Evolutionary conservation across 1,140 invertebrate species (phyloP), one percentile per base, ranked within the genome.

Genomic region (Dinothrombium tinctorium): DNA sequence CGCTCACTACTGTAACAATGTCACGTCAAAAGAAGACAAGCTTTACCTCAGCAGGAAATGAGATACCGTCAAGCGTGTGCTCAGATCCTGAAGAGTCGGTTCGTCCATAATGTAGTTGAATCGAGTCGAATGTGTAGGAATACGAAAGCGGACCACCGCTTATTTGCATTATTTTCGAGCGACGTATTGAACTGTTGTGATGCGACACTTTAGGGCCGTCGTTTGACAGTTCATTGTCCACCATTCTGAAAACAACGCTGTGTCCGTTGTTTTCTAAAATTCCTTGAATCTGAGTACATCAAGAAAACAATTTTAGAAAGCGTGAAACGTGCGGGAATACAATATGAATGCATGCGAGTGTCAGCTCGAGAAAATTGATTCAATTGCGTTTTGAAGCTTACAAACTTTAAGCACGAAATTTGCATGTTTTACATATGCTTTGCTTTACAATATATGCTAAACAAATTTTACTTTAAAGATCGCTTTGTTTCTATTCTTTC

Each of bases 131-230:
- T 57, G 83, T 78, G 63, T 92, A 96, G 47, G 76, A 79, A 62
- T 95, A 96, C 37, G 83, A 84, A 17, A 92, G 65, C 3, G 87
- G 86, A 3, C 87, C 87, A 0, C 81, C 81, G 0, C 78, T 81
- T 41, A 94, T 77, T 59, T 90, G 90, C 46, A 90, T 74, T n/a
- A n/a, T n/a, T 5, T 42, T 15, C 15, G 26, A n/a, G 17, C 29
- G 22, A 11, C n/a, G 72, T 20, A 20, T 8, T 39, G 28, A 12
- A 39, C 33, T 36, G 22, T 29, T n/a, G 24, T 32, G 21, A 15
- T 15, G 25, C 11, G 23, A 19, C 55, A 73, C 74, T 44, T 72
- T 66, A 53, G 76, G 76, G 14, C 71, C 74, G 49, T 76, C 73
- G n/a, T 22, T 12, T 9, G 11, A 12, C 20, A 17, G 24, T n/a